Evolutionary conservation across 2,797 vertebrate species (phyloP).

Genomic region (Enteromius treurensis): DNA sequence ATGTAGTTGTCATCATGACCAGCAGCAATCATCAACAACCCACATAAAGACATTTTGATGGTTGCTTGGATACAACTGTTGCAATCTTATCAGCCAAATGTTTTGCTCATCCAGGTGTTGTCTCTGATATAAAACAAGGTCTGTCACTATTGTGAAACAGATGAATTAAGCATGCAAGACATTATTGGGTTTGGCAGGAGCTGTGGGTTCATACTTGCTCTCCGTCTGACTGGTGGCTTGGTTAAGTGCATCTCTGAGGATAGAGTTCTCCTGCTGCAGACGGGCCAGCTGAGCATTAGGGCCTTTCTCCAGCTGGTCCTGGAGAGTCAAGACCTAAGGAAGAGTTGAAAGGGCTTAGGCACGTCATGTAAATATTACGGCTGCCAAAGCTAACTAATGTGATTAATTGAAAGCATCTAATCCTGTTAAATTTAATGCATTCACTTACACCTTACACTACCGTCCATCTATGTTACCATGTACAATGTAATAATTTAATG

Average conservation of each 20-base stretch:
- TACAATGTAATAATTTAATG: too few relatives aligned
- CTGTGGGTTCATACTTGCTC: conserved; percentile 87
- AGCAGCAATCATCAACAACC: not conserved
- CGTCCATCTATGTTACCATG: not conserved
- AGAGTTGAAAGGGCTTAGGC: not conserved
- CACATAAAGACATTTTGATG: not conserved
- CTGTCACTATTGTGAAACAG: conserved; percentile 2
- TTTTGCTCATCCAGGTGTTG: not conserved
- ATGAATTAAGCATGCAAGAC: not conserved
- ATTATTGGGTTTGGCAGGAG: not conserved
- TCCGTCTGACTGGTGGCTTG: conserved; percentile 96
- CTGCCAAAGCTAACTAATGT: conserved; percentile 11
- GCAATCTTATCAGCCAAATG: not conserved
- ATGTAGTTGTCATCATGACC: not conserved
- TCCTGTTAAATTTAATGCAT: not conserved
- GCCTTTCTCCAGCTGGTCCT: conserved; percentile 94
- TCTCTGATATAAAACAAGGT: not conserved
- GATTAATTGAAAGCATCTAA: conserved; percentile 18
- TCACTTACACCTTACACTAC: not conserved
- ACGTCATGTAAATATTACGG: not conserved
- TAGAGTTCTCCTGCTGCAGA: conserved; percentile 96
- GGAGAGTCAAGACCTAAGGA: conserved; percentile 82
- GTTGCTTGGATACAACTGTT: not conserved
- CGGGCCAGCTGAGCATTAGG: conserved; percentile 92
- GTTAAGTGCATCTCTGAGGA: conserved; percentile 93